Evolutionary conservation across 1,140 invertebrate species (phyloP).

Genomic region (Gyrodactylus bullatarudis): DNA sequence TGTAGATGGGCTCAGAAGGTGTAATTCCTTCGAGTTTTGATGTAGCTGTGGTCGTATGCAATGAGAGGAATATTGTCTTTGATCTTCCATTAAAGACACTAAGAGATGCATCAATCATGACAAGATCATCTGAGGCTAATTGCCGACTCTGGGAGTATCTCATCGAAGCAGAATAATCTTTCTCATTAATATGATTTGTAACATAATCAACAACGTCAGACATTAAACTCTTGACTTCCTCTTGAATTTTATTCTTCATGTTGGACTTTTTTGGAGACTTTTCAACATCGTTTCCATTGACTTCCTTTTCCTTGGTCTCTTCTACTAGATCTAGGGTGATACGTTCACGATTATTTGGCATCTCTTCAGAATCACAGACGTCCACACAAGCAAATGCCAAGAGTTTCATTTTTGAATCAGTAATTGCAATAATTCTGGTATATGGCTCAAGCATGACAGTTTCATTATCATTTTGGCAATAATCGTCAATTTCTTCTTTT

Average conservation of each 20-base stretch:
- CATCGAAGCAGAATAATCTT: not conserved
- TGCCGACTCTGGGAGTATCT: not conserved
- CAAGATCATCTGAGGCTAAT: not conserved
- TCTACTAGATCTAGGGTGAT: not conserved
- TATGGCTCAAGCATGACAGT: not conserved
- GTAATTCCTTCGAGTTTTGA: not conserved
- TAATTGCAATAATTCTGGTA: not conserved
- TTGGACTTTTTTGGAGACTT: not conserved
- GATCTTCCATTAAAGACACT: not conserved
- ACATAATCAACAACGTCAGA: not conserved
- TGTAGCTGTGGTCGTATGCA: not conserved
- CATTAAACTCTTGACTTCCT: not conserved
- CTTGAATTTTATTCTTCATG: too few species aligned
- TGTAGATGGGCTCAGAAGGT: not conserved
- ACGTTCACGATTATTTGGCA: not conserved
- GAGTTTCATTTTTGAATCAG: not conserved
- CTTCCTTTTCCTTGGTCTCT: not conserved
- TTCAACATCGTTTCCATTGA: not conserved
- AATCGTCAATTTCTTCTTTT: not conserved
- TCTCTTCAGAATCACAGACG: not conserved
- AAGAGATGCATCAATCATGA: not conserved
- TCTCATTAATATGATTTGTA: not conserved
- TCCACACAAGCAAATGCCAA: not conserved
- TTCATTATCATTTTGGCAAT: not conserved
- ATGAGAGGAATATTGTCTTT: not conserved